These are phyloP conservation scores for Campylorhamphus procurvoides DNA, from an alignment of 2,113 vertebrate genomes.

Conservation along the genomic window DNA sequence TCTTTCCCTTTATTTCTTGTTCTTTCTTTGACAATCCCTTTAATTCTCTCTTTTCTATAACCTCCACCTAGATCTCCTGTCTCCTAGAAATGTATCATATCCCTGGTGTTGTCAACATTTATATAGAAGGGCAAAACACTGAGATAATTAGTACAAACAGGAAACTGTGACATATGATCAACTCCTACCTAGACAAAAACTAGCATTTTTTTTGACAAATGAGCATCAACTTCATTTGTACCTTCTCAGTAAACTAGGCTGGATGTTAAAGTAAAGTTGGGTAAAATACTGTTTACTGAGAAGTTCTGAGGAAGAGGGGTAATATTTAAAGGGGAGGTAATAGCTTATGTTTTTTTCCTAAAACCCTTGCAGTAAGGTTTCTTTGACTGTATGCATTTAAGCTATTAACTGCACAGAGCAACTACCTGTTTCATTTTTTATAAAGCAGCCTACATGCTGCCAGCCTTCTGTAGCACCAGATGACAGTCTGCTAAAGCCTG, in stretches of 20 bases:
- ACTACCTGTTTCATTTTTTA: background rate
- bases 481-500: conserved; percentile 15
- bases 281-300: background rate
- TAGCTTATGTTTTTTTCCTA: background rate
- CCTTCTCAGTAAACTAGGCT: background rate
- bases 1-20: background rate
- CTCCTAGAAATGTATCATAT: background rate
- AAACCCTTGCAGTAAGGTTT: background rate
- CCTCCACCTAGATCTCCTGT: background rate
- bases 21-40: background rate
- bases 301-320: background rate
- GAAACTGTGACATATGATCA: background rate
- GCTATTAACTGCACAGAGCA: background rate
- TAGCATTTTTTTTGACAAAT: background rate
- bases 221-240: background rate
- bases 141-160: background rate
- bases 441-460: background rate
- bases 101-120: background rate
- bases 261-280: background rate
- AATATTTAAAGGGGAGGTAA: background rate
- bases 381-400: background rate
- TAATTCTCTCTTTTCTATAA: background rate
- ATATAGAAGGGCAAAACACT: background rate
- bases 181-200: background rate
- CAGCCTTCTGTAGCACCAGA: background rate